Conservation (phyloP, 2,113 vertebrate species). For the Dromas ardeola region DNA sequence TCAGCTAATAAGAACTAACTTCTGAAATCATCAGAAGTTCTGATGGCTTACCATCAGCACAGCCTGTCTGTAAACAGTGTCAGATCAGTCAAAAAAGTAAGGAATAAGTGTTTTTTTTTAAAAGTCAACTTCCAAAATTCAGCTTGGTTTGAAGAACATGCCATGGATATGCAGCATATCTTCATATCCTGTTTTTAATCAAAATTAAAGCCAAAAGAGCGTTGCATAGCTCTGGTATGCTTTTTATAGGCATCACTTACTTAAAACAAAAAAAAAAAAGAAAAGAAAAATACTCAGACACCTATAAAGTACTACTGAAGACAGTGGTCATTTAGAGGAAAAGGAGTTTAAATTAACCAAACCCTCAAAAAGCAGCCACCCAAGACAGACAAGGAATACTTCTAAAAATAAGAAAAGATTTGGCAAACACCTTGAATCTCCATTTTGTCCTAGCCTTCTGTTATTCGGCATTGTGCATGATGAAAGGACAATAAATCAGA, state of each 20-base stretch:
- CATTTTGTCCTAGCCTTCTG: constrained; percentile 64
- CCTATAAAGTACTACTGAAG: constrained; percentile 52
- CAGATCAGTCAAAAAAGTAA: background rate
- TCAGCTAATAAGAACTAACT: background rate
- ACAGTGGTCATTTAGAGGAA: constrained; percentile 42
- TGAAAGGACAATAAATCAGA: constrained; percentile 49
- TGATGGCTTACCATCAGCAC: background rate
- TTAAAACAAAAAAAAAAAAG: background rate
- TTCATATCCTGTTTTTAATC: background rate
- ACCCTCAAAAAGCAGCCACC: constrained; percentile 17
- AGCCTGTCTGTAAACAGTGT: background rate
- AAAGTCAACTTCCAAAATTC: background rate
- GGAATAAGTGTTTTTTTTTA: background rate
- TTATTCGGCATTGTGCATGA: constrained; percentile 38
- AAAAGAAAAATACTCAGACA: background rate
- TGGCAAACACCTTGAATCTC: constrained; percentile 62
- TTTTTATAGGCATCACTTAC: background rate
- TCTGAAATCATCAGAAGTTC: background rate
- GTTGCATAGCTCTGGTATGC: background rate
- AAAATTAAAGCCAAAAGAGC: background rate
- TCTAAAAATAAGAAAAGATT: constrained; percentile 29
- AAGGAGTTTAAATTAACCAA: constrained; percentile 5
- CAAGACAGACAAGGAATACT: constrained; percentile 27
- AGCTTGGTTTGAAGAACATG: background rate
- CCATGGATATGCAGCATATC: background rate